phyloP scores from a whole-genome alignment of 2,888 invertebrate species.

The Anticlea derivata region DNA sequence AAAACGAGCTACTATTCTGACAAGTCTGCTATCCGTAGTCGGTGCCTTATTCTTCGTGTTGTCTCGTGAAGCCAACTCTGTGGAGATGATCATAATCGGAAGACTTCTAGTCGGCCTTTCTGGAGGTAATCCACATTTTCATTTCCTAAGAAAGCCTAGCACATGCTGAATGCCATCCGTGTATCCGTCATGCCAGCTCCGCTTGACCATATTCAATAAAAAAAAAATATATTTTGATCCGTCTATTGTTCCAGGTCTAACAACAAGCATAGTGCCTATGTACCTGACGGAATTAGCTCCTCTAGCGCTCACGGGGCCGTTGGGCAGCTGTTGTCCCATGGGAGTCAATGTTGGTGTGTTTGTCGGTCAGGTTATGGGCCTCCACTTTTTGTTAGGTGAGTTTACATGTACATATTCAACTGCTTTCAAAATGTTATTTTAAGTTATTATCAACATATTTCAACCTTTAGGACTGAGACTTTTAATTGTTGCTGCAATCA shows the following conservation, averaged over 20 bases:
- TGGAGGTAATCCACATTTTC: conserved; percentile 84
- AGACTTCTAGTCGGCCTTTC: conserved; percentile 90
- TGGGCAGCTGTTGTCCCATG: conserved; percentile 93
- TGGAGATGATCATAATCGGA: conserved; percentile 91
- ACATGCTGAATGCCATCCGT: too few relatives aligned
- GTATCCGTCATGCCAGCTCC: too few relatives aligned
- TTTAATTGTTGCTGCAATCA: too few relatives aligned
- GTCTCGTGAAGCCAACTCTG: conserved; percentile 87
- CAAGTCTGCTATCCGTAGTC: conserved; percentile 86
- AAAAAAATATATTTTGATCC: too few relatives aligned
- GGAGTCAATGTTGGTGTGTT: conserved; percentile 91
- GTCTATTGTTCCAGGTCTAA: conserved; percentile 89
- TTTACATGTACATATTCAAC: background rate
- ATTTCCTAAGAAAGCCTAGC: too few relatives aligned
- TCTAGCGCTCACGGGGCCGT: conserved; percentile 88
- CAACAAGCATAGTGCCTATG: conserved; percentile 94
- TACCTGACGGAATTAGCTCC: conserved; percentile 96
- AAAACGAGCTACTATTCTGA: conserved; percentile 88
- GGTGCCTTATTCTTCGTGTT: conserved; percentile 88
- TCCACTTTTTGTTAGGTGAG: conserved; percentile 85
- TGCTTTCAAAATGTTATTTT: too few relatives aligned
- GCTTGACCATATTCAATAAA: too few relatives aligned
- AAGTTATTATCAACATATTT: too few relatives aligned
- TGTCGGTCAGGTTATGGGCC: conserved; percentile 88
- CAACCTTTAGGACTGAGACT: too few relatives aligned